Percentiles rank a stretch among this genome's conserved stretches.
Evolutionary conservation across 2,888 invertebrate genomes (phyloP).

Genomic region (Dicyrtoma fusca): DNA sequence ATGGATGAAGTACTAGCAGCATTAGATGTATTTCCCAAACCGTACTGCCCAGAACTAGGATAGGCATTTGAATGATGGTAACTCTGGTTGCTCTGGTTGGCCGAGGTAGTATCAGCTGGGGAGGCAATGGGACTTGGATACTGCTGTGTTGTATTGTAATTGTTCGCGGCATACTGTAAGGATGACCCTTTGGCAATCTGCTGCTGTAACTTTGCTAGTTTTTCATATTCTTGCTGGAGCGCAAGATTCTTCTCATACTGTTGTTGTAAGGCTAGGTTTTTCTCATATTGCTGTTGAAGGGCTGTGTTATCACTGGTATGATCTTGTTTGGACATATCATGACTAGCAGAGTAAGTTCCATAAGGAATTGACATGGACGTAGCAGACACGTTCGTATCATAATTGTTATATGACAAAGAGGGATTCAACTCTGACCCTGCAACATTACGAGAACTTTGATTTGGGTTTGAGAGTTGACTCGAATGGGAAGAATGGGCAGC

Average conservation of each 20-base stretch:
- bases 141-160: constrained; percentile 1
- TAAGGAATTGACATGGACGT: neutral
- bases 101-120: neutral
- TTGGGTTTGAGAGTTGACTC: neutral
- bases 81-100: neutral
- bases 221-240: constrained; percentile 37
- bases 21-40: neutral
- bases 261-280: constrained; percentile 46
- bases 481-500: no score
- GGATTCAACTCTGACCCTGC: neutral
- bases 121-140: neutral
- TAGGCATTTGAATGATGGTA: neutral
- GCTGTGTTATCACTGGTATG: constrained; percentile 4
- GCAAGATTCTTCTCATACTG: constrained; percentile 33
- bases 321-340: neutral
- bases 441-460: neutral
- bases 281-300: constrained; percentile 43
- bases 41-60: constrained; percentile 12
- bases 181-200: constrained; percentile 24
- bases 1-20: no score
- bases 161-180: neutral
- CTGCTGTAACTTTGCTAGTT: constrained; percentile 27
- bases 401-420: neutral
- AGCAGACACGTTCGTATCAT: neutral
- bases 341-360: neutral